Base-by-base conservation (phyloP, 2,888 invertebrate genomes). In the Rhynchonema sp. region DNA sequence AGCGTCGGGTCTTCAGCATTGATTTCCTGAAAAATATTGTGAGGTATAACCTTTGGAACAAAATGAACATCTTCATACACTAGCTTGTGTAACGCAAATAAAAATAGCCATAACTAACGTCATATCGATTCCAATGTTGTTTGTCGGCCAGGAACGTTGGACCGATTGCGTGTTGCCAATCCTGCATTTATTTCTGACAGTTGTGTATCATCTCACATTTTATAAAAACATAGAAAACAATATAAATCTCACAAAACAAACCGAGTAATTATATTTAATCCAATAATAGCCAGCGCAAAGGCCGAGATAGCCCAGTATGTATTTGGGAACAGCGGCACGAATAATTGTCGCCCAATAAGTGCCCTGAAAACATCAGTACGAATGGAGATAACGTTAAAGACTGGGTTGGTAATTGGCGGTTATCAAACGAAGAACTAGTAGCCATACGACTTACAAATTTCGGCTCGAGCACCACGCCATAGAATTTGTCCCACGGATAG, bases 401-500 rank as follows among this genome's bases (percentile, higher is more conserved):
- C n/a, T n/a, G n/a, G n/a, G n/a, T n/a, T n/a, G n/a, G n/a, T n/a
- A n/a, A n/a, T n/a, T n/a, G n/a, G n/a, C n/a, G n/a, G n/a, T n/a
- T n/a, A n/a, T n/a, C n/a, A n/a, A n/a, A n/a, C n/a, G n/a, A n/a
- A n/a, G n/a, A n/a, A n/a, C n/a, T n/a, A n/a, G n/a, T n/a, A n/a
- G n/a, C n/a, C n/a, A n/a, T n/a, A n/a, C n/a, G n/a, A 27, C 54
- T 27, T 6, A 54, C 70, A 57, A 71, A 69, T 26, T 69, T 70
- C 55, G 71, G 71, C 62, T 66, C 66, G 29, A 71, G 64, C 58
- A 68, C 68, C 59, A 66, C 68, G 49, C 63, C 62, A 62, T 71
- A 72, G 56, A 72, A 64, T 58, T 64, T 66, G 63, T 72, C 72
- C 69, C 64, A 67, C 22, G 72, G 72, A 30, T 60, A 64, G 25